Evolutionary conservation across 2,113 vertebrate species (phyloP), one percentile per base, ranked within the genome.

Genomic region (Edolisoma coerulescens): DNA sequence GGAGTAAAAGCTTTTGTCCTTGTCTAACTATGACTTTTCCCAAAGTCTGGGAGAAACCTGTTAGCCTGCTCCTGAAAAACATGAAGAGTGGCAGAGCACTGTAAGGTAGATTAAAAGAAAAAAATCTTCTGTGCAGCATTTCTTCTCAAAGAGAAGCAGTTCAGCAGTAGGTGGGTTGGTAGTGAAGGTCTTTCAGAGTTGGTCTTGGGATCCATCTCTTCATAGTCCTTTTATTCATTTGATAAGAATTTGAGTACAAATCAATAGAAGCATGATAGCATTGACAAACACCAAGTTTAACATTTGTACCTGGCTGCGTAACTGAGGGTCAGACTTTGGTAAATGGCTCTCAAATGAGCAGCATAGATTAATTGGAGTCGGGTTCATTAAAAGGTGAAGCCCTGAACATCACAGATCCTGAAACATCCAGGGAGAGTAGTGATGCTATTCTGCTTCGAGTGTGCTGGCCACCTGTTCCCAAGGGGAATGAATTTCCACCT

Each of bases 371-470:
- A n/a, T 18, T 65, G 7, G 13, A 42, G 14, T 45, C 3, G 6
- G 8, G 13, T 78, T 82, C 41, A 20, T 24, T 67, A 16, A 39
- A 76, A 57, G 30, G 33, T 57, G 14, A 63, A 85, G 11, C 13
- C 17, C 5, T 60, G 20, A 44, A 63, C 39, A 16, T 75, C 9
- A 27, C 2, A 11, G 47, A 8, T 59, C 13, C 28, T 80, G 33
- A 32, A 68, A 64, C 0, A 4, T 78, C 7, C 23, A 28, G 10
- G 27, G 16, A 15, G 39, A 50, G 3, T 30, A 59, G 28, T 13
- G 19, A 21, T 80, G n/a, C 8, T 27, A 1, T 28, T 80, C 22
- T 41, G 3, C 32, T 63, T 7, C 0, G 0, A 16, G 12, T 49
- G 11, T 50, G 21, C 21, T 67, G 19, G 28, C 10, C 9, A 15